Evolutionary conservation across 2,888 invertebrate genomes (phyloP), one percentile per base, ranked within the genome.

Genomic region (Psylliodes chrysocephalus): DNA sequence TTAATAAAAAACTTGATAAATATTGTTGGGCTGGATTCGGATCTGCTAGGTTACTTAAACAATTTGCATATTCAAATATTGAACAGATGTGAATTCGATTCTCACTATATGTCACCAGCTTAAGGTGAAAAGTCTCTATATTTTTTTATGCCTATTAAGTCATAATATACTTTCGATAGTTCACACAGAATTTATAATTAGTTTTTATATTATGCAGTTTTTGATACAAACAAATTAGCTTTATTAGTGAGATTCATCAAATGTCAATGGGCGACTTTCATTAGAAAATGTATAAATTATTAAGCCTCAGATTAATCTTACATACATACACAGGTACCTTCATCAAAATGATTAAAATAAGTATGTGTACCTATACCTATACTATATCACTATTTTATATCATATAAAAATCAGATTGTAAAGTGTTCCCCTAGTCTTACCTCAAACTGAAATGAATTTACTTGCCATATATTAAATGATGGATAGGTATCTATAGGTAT

Each of bases 1-100:
- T n/a, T n/a, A n/a, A n/a, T n/a, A n/a, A n/a, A n/a, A n/a, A n/a
- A n/a, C n/a, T n/a, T n/a, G n/a, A n/a, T n/a, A n/a, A n/a, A n/a
- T n/a, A n/a, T 15, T 44, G 3, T 44, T 44, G 8, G 7, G 17
- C 42, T 42, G 12, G 30, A 40, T 56, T 8, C 55, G 55, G 33
- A 5, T 2, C 55, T 44, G 46, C 10, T 17, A 12, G 17, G 12
- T n/a, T 51, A 14, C 28, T 49, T 15, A 54, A 38, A 25, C 33
- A 25, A 40, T 46, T 56, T 33, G n/a, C 55, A 56, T 56, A 56
- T 56, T 56, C 33, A 56, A 19, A 56, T 56, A 56, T 56, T 56
- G 55, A 10, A 54, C 55, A 46, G 8, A 28, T 46, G 46, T 46
- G n/a, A n/a, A 8, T 30, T 30, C 3, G 33, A 6, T 44, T 19